Evolutionary conservation across 2,888 invertebrate species (phyloP).

Genomic region (Steinernema hermaphroditum): DNA sequence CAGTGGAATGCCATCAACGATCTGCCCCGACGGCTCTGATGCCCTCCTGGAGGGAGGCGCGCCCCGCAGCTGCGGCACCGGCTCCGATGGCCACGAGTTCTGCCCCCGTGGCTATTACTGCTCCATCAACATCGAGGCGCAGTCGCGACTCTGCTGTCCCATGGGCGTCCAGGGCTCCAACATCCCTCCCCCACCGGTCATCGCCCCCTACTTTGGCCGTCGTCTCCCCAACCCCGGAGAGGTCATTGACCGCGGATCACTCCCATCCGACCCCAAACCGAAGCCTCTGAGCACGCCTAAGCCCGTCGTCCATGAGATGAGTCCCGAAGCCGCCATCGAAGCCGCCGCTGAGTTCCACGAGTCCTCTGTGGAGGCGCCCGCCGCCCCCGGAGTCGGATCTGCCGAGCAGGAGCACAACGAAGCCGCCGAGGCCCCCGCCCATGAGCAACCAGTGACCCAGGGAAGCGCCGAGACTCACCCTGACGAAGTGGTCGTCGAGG

Average conservation of each 20-base stretch:
- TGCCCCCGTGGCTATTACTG: slow-evolving; percentile 65
- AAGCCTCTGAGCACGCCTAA: slow-evolving; percentile 32
- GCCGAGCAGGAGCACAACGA: slow-evolving; percentile 6
- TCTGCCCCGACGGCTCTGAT: slow-evolving; percentile 54
- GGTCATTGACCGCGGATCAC: slow-evolving; percentile 51
- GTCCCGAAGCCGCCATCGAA: too few relatives aligned
- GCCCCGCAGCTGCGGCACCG: slow-evolving; percentile 57
- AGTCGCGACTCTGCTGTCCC: slow-evolving; percentile 59
- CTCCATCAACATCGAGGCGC: slow-evolving; percentile 55
- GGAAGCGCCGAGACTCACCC: not conserved
- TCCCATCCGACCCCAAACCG: slow-evolving; percentile 48
- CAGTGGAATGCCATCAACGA: slow-evolving; percentile 14
- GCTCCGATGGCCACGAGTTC: slow-evolving; percentile 64
- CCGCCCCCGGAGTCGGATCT: not conserved
- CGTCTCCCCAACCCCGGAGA: slow-evolving; percentile 51
- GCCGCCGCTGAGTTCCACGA: slow-evolving; percentile 30
- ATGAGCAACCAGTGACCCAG: not conserved
- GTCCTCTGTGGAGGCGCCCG: slow-evolving; percentile 32
- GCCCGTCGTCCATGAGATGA: too few relatives aligned
- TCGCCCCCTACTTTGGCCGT: slow-evolving; percentile 54
- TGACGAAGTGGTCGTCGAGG: slow-evolving; percentile 25
- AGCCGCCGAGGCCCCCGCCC: not conserved
- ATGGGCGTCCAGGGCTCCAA: slow-evolving; percentile 52
- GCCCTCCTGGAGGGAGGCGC: slow-evolving; percentile 40
- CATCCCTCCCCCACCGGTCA: slow-evolving; percentile 55